Percentiles rank a stretch among this genome's conserved stretches.
These are phyloP conservation scores for Thymelicus sylvestris DNA, from an alignment of 2,888 invertebrate species.

Conservation along the genomic window DNA sequence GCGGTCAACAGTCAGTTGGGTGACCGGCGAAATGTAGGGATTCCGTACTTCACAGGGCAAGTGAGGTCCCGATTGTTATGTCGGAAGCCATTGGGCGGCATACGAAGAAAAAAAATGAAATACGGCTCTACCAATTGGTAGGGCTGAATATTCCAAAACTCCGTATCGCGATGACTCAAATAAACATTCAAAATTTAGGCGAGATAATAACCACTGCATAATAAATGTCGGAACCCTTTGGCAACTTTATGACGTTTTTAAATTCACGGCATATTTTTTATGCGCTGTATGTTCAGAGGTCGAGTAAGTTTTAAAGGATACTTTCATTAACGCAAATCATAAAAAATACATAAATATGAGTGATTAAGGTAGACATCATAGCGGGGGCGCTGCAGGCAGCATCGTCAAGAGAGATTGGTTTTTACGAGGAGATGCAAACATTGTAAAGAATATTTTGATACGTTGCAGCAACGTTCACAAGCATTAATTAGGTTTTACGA, in stretches of 20 bases:
- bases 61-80: no score
- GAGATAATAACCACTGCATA: slow-evolving; percentile 41
- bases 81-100: no score
- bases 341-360: slow-evolving; percentile 77
- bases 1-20: no score
- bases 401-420: slow-evolving; percentile 61
- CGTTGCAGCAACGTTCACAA: slow-evolving; percentile 56
- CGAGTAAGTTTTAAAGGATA: slow-evolving; percentile 60
- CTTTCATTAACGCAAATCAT: slow-evolving; percentile 69
- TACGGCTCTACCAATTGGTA: not conserved
- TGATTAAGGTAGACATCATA: slow-evolving; percentile 74
- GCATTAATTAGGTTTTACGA: slow-evolving; percentile 59
- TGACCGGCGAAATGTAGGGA: no score
- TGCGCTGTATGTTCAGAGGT: slow-evolving; percentile 51
- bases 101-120: not conserved
- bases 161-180: slow-evolving; percentile 21
- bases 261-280: slow-evolving; percentile 54
- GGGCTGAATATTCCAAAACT: not conserved
- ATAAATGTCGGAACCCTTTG: slow-evolving; percentile 45
- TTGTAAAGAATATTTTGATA: slow-evolving; percentile 61
- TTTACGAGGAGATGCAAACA: slow-evolving; percentile 70
- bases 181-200: slow-evolving; percentile 30
- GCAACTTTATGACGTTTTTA: slow-evolving; percentile 51
- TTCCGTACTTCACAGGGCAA: no score
- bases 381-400: slow-evolving; percentile 61